These are phyloP conservation scores for Pantala flavescens DNA, from an alignment of 1,140 invertebrate species.

Conservation along the genomic window DNA sequence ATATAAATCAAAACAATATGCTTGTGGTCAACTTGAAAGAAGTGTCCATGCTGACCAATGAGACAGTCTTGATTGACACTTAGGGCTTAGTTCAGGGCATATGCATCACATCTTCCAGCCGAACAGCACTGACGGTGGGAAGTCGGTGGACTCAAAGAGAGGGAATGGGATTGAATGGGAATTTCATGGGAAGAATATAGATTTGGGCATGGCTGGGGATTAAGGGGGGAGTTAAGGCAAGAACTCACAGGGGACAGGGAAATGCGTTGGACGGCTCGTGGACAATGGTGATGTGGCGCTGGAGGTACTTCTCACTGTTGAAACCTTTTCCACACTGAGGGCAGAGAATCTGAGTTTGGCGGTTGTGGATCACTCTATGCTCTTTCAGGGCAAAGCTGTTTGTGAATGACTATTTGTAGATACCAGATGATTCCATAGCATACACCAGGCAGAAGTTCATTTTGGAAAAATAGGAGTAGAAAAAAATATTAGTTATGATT, in stretches of 20 bases:
- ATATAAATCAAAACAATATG: neutral
- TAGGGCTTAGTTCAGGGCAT: constrained; percentile 3
- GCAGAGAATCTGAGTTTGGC: constrained; percentile 25
- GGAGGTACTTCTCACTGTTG: constrained; percentile 25
- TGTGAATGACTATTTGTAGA: constrained; percentile 24
- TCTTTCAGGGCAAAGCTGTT: constrained; percentile 27
- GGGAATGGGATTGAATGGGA: neutral
- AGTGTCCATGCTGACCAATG: neutral
- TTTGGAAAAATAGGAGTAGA: neutral
- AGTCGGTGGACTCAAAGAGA: neutral
- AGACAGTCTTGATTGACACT: neutral
- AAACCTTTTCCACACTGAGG: constrained; percentile 26
- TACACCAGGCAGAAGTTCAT: neutral
- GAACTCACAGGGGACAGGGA: constrained; percentile 24
- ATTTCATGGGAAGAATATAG: neutral
- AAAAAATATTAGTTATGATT: neutral
- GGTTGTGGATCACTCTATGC: constrained; percentile 25
- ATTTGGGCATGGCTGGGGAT: neutral
- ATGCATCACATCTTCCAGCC: constrained; percentile 7
- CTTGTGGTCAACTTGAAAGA: neutral
- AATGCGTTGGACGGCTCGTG: constrained; percentile 22
- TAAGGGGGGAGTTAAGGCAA: neutral
- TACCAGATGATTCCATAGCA: too few relatives aligned
- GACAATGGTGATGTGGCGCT: constrained; percentile 25
- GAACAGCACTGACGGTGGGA: constrained; percentile 6